phyloP scores from a whole-genome alignment of 2,113 vertebrate genomes.

The Grammatotria lemairii region DNA sequence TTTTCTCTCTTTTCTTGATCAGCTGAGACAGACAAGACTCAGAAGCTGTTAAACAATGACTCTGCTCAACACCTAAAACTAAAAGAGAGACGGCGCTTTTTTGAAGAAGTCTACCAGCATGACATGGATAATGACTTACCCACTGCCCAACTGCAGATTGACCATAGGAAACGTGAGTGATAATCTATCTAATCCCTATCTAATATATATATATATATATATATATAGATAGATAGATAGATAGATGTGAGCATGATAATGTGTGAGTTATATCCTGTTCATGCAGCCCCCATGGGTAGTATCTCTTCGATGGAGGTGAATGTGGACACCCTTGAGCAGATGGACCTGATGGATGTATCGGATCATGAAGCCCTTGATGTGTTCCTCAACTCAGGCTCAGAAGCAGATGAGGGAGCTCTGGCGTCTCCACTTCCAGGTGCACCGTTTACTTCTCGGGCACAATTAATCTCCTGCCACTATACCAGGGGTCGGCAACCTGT shows the following conservation, averaged over 20 bases:
- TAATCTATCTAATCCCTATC: background rate
- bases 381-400: slow-evolving; percentile 81
- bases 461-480: background rate
- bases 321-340: slow-evolving; percentile 87
- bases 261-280: background rate
- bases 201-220: accelerated
- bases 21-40: slow-evolving; percentile 62
- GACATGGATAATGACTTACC: slow-evolving; percentile 87
- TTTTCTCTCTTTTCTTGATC: background rate
- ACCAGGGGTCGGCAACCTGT: background rate
- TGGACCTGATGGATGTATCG: slow-evolving; percentile 86
- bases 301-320: slow-evolving; percentile 97
- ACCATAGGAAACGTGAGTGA: slow-evolving; percentile 82
- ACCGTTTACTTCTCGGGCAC: background rate
- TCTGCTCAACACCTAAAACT: slow-evolving; percentile 78
- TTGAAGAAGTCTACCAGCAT: slow-evolving; percentile 90
- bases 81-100: slow-evolving; percentile 83
- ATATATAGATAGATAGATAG: background rate
- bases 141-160: slow-evolving; percentile 80
- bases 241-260: background rate
- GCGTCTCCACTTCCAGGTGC: slow-evolving; percentile 71
- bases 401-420: slow-evolving; percentile 64
- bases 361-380: slow-evolving; percentile 88
- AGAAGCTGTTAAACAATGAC: slow-evolving; percentile 66
- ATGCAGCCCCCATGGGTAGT: slow-evolving; percentile 85